Evolutionary conservation across 2,113 vertebrate genomes (phyloP), one percentile per base, ranked within the genome.

Genomic region (Rhea americana): DNA sequence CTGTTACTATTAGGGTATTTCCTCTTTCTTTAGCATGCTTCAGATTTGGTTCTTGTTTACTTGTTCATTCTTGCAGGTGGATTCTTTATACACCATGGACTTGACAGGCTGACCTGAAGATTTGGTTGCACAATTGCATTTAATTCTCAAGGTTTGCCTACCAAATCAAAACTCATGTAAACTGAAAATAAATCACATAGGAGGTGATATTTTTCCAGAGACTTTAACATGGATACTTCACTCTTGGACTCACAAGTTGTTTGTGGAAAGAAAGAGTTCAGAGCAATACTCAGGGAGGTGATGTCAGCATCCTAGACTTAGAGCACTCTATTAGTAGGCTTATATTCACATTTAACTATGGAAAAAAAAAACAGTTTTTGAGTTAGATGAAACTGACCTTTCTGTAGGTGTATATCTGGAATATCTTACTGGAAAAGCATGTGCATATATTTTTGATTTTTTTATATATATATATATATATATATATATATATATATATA

Each of bases 1-100:
- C 93, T 58, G 53, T 85, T 93, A 75, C 74, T 90, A 91, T 90
- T 82, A 65, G 30, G 22, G 19, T 94, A 67, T 95, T 96, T 95
- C 62, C 25, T 82, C 32, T 94, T 93, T 59, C 24, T n/a, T 95
- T 90, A 65, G 59, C 10, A 4, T 15, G 74, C 65, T 83, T 79
- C 70, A 85, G 47, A 61, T 59, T 19, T 87, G 45, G 48, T 72
- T 77, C 80, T 93, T 92, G 12, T 48, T 83, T 79, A 12, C 61
- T 85, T 91, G 61, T 89, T 72, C 43, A 39, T 14, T 81, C 28
- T 61, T 41, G 55, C 17, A 62, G 89, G 78, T 90, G 75, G 25
- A 87, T 93, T 96, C 62, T 89, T 82, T 80, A 58, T 80, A 58
- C 28, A 25, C 30, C 73, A 53, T 22, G 21, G 58, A 67, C 58